Evolutionary conservation across 1,140 invertebrate species (phyloP).

Genomic region (Apocrypta bakeri): DNA sequence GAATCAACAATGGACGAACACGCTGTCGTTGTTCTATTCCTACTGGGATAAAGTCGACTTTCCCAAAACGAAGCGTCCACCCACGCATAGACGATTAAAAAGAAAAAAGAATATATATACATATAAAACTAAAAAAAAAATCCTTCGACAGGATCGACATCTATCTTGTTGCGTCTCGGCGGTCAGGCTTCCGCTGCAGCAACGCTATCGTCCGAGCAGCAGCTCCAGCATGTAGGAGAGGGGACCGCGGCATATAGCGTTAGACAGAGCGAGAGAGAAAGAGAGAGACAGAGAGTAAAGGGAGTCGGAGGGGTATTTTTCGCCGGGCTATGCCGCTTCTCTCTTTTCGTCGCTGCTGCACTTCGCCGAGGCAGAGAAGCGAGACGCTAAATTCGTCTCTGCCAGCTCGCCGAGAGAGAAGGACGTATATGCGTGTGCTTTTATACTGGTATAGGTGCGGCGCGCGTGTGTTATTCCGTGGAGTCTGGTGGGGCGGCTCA

Average conservation of each 20-base stretch:
- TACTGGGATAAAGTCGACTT: background rate
- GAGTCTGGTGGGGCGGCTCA: slow-evolving; percentile 39
- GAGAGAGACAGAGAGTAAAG: slow-evolving; percentile 16
- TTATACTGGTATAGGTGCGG: slow-evolving; percentile 33
- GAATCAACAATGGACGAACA: no score
- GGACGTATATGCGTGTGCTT: slow-evolving; percentile 43
- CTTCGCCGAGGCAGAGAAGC: slow-evolving; percentile 4
- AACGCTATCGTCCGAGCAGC: slow-evolving; percentile 1
- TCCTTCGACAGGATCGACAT: slow-evolving; percentile 23
- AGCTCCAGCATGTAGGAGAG: slow-evolving; percentile 19
- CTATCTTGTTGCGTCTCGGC: background rate
- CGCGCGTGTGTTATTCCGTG: slow-evolving; percentile 35
- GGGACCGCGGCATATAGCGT: background rate
- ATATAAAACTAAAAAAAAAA: no score
- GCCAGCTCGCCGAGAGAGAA: slow-evolving; percentile 43
- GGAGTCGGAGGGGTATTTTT: slow-evolving; percentile 46
- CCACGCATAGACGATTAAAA: background rate
- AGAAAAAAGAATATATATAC: no score
- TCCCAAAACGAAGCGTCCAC: background rate
- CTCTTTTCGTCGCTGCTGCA: slow-evolving; percentile 29
- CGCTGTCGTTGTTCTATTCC: no score
- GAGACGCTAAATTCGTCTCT: slow-evolving; percentile 45
- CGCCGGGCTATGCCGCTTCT: slow-evolving; percentile 30
- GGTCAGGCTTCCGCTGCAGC: slow-evolving; percentile 16
- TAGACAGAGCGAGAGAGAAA: slow-evolving; percentile 6